Percentiles rank a stretch among this genome's conserved stretches.
phyloP scores from a whole-genome alignment of 2,888 invertebrate genomes.

The Yponomeuta malinellus region DNA sequence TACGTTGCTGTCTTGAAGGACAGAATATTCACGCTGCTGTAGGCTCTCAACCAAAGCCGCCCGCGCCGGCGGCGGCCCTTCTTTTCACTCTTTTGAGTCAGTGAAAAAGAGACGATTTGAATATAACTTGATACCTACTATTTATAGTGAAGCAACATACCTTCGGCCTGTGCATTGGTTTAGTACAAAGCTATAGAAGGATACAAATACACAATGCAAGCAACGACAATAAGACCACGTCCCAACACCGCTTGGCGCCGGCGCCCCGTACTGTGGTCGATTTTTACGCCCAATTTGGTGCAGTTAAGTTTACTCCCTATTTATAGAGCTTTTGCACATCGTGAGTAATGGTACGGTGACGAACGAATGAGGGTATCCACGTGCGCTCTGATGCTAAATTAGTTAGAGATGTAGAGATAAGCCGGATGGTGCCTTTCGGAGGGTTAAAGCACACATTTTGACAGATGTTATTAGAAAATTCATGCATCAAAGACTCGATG shows the following conservation, averaged over 20 bases:
- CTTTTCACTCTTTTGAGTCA: too few relatives aligned
- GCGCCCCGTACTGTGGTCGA: slow-evolving; percentile 37
- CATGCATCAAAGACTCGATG: too few relatives aligned
- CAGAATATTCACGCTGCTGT: too few relatives aligned
- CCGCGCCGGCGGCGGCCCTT: too few relatives aligned
- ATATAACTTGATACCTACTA: neutral
- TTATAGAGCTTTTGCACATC: slow-evolving; percentile 39
- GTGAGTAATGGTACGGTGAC: slow-evolving; percentile 45
- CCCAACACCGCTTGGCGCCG: slow-evolving; percentile 47
- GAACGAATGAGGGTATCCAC: slow-evolving; percentile 38
- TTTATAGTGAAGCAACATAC: neutral
- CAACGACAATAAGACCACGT: slow-evolving; percentile 14
- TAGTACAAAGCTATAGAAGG: neutral
- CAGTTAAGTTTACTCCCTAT: slow-evolving; percentile 20
- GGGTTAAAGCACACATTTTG: neutral
- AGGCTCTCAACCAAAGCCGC: too few relatives aligned
- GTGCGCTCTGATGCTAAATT: slow-evolving; percentile 9
- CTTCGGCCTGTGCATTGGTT: neutral
- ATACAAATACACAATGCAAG: neutral
- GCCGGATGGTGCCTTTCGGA: neutral
- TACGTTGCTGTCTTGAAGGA: too few relatives aligned
- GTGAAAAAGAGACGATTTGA: too few relatives aligned
- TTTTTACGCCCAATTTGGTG: slow-evolving; percentile 54
- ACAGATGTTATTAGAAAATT: neutral
- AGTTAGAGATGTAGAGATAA: neutral